phyloP scores from a whole-genome alignment of 92 coral and sea anemone species.

The Muricea muricata region DNA sequence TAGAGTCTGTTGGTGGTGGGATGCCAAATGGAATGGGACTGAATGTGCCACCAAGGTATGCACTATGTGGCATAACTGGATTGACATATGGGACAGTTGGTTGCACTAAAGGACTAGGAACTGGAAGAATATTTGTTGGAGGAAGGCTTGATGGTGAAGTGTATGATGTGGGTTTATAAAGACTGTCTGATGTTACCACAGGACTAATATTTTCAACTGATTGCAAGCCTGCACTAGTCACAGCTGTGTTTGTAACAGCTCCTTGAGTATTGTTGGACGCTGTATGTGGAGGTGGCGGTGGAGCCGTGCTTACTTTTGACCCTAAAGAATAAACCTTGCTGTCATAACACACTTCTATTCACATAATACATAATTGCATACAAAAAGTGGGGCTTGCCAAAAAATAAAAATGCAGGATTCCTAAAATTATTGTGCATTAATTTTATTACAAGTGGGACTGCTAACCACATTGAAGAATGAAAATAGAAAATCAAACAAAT shows the following conservation, averaged over 20 bases:
- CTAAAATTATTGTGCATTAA: too few relatives aligned
- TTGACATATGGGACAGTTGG: background rate
- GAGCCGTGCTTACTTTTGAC: conserved; percentile 53
- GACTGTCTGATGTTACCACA: conserved; percentile 67
- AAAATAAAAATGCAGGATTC: too few relatives aligned
- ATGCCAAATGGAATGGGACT: conserved; percentile 8
- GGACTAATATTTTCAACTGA: conserved; percentile 94
- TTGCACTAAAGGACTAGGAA: background rate
- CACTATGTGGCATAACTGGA: background rate
- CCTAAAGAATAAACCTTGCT: too few relatives aligned
- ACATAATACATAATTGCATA: too few relatives aligned
- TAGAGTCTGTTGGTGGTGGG: conserved; percentile 6
- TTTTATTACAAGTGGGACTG: too few relatives aligned
- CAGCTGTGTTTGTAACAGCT: background rate
- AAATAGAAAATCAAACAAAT: too few relatives aligned
- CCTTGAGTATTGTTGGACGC: background rate
- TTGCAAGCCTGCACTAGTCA: background rate
- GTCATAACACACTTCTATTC: too few relatives aligned
- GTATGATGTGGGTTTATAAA: background rate
- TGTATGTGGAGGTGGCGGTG: conserved; percentile 50
- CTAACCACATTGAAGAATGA: too few relatives aligned
- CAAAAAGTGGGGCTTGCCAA: too few relatives aligned
- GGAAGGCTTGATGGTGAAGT: background rate
- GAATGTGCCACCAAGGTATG: background rate
- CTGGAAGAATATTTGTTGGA: background rate